phyloP scores from a whole-genome alignment of 2,888 invertebrate species.

The Temnothorax ravouxi region DNA sequence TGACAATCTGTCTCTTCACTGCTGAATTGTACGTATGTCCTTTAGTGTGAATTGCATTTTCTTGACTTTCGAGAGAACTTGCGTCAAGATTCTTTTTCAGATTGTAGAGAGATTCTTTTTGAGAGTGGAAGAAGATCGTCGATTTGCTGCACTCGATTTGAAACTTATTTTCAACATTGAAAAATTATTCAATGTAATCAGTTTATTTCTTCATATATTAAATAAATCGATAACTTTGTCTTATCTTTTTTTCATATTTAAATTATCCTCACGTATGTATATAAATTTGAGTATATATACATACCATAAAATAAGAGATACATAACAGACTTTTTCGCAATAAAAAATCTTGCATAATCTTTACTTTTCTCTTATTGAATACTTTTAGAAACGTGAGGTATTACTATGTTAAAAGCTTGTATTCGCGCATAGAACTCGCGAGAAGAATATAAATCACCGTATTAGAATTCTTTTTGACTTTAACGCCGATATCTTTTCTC shows the following conservation, averaged over 20 bases:
- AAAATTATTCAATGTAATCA: not conserved
- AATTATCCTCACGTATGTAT: not conserved
- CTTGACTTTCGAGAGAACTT: conserved; percentile 16
- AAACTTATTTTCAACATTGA: not conserved
- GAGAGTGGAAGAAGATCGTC: not conserved
- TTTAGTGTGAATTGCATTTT: conserved; percentile 49
- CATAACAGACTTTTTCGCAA: not conserved
- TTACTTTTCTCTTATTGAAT: not conserved
- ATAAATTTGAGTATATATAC: not conserved
- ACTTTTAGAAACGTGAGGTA: not conserved
- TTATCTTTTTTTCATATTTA: not conserved
- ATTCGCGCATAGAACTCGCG: not conserved
- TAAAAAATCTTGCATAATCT: not conserved
- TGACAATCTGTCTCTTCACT: conserved; percentile 29
- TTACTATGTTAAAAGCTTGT: conserved; percentile 14
- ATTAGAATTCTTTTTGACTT: conserved; percentile 39
- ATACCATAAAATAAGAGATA: not conserved
- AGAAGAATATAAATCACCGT: conserved; percentile 21
- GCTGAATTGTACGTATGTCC: conserved; percentile 23
- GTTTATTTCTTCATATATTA: conserved; percentile 1
- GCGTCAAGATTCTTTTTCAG: conserved; percentile 29
- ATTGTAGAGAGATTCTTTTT: conserved; percentile 10
- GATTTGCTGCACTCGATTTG: not conserved
- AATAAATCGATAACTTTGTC: not conserved
- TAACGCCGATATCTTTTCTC: conserved; percentile 38